Evolutionary conservation across 2,113 vertebrate species (phyloP).

Genomic region (Chaetodon trifascialis): DNA sequence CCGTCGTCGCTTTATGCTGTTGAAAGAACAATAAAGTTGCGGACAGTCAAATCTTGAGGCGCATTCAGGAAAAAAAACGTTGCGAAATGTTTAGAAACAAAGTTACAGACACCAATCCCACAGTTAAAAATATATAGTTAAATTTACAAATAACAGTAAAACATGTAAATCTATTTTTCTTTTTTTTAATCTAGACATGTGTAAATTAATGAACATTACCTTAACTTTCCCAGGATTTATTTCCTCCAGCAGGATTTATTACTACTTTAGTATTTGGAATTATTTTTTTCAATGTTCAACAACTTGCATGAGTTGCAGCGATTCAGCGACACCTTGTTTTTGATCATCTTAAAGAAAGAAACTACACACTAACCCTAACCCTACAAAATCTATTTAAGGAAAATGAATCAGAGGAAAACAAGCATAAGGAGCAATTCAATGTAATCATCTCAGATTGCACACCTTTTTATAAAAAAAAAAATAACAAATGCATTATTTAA

Average conservation of each 20-base stretch:
- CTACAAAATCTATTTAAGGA: background rate
- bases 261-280: no score
- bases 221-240: background rate
- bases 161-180: no score
- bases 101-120: background rate
- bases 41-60: conserved; percentile 11
- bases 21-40: conserved; percentile 81
- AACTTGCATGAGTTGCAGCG: background rate
- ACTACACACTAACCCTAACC: no score
- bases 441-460: background rate
- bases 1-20: conserved; percentile 73
- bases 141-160: background rate
- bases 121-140: background rate
- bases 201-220: background rate
- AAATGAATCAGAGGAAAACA: background rate
- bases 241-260: background rate
- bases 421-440: background rate
- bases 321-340: background rate
- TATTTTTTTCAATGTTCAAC: background rate
- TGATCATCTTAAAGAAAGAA: background rate
- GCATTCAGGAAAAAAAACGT: conserved; percentile 32
- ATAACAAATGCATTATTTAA: background rate
- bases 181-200: background rate
- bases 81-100: background rate
- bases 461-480: no score